A percentile compares a stretch with the other conserved stretches of the same genome.
Conservation (phyloP, 2,797 vertebrate genomes). For the Poeciliopsis gracilis region DNA sequence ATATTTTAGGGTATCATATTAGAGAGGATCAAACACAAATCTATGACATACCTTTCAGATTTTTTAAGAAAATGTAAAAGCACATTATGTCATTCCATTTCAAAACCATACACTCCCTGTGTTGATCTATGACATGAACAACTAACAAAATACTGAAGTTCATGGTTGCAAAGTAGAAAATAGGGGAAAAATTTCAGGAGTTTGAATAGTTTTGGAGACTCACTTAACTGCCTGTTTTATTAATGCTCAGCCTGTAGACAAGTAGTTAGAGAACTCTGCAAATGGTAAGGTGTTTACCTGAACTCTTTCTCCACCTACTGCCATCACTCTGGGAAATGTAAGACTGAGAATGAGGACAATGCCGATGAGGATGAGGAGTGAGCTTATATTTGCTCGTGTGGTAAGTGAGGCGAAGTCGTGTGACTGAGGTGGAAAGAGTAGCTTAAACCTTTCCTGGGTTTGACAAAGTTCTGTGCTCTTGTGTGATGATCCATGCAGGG, state of each 20-base stretch:
- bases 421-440: conserved; percentile 18
- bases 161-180: background rate
- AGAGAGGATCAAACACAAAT: background rate
- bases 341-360: conserved; percentile 64
- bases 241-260: background rate
- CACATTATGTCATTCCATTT: background rate
- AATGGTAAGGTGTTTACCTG: conserved; percentile 31
- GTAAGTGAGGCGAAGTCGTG: conserved; percentile 57
- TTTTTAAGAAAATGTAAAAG: background rate
- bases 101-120: background rate
- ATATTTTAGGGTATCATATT: background rate
- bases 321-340: conserved; percentile 63
- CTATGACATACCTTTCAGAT: background rate
- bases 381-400: conserved; percentile 61
- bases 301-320: conserved; percentile 55
- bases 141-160: background rate
- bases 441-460: conserved; percentile 37
- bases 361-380: conserved; percentile 67
- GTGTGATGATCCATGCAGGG: conserved; percentile 18
- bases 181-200: too few species aligned
- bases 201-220: background rate
- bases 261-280: conserved; percentile 5
- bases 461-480: conserved; percentile 35
- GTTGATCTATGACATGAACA: background rate
- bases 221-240: background rate